Conservation (phyloP, 2,797 vertebrate species). For the Tapera naevia region DNA sequence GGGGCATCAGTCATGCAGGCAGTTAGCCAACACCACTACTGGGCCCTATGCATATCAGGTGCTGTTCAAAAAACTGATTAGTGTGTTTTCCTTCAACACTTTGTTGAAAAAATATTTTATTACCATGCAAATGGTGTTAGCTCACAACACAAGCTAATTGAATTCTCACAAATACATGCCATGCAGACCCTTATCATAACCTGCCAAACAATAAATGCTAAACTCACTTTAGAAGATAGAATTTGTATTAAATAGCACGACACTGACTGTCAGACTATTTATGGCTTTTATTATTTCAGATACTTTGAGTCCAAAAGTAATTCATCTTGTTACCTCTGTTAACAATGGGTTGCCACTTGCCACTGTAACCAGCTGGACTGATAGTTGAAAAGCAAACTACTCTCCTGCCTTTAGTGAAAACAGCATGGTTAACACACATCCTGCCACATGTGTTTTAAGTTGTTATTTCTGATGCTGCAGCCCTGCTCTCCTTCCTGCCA, state of each 20-base stretch:
- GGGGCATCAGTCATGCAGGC: constrained; percentile 31
- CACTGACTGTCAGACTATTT: constrained; percentile 14
- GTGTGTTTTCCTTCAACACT: constrained; percentile 42
- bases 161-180: constrained; percentile 50
- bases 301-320: constrained; percentile 32
- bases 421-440: not conserved
- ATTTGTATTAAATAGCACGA: not conserved
- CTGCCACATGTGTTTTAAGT: fast-evolving
- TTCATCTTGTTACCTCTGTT: constrained; percentile 1
- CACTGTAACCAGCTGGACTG: not conserved
- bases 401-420: not conserved
- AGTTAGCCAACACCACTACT: constrained; percentile 6
- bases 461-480: not conserved
- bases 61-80: constrained; percentile 57
- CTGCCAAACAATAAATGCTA: constrained; percentile 22
- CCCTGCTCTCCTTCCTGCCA: not conserved
- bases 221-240: constrained; percentile 36
- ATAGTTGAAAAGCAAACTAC: not conserved
- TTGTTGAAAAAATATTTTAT: constrained; percentile 60
- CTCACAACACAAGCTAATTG: constrained; percentile 31
- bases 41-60: constrained; percentile 45
- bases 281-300: constrained; percentile 19
- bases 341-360: constrained; percentile 23
- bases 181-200: constrained; percentile 46
- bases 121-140: constrained; percentile 48